A percentile compares a stretch with the other conserved stretches of the same genome.
Evolutionary conservation across 2,113 vertebrate species (phyloP).

Genomic region (Eira barbara): DNA sequence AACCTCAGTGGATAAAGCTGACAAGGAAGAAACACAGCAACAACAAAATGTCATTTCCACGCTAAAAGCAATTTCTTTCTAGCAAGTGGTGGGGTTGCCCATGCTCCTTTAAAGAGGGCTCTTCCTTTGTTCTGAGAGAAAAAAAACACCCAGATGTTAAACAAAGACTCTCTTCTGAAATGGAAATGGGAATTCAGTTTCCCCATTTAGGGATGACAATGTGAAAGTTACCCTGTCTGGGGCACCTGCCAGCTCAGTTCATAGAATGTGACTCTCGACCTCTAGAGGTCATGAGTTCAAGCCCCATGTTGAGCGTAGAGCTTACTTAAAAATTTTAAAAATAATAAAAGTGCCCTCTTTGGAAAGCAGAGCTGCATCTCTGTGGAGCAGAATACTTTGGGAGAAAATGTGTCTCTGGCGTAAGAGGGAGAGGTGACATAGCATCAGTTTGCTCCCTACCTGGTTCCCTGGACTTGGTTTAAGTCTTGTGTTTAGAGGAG

Average conservation of each 20-base stretch:
- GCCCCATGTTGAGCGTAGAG: not conserved
- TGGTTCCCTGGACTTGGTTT: not conserved
- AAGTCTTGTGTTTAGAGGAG: not conserved
- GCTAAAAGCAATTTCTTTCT: not conserved
- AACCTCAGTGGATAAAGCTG: not conserved
- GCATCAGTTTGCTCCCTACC: not conserved
- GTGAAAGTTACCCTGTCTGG: not conserved
- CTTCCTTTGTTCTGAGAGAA: not conserved
- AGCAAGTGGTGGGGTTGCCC: not conserved
- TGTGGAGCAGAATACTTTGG: not conserved
- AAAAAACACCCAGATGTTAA: not conserved
- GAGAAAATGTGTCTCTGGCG: not conserved
- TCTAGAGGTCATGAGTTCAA: not conserved
- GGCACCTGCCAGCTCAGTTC: not conserved
- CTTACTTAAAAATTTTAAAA: not conserved
- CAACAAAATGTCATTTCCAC: constrained; percentile 18
- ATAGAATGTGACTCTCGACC: not conserved
- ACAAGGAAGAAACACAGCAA: not conserved
- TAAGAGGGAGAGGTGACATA: not conserved
- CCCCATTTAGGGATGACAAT: not conserved
- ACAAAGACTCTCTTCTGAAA: not conserved
- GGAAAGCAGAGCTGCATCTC: not conserved
- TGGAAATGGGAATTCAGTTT: not conserved
- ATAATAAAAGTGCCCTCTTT: not conserved
- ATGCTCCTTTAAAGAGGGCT: not conserved